phyloP scores from a whole-genome alignment of 2,797 vertebrate genomes.

The Cossypha niveicapilla region DNA sequence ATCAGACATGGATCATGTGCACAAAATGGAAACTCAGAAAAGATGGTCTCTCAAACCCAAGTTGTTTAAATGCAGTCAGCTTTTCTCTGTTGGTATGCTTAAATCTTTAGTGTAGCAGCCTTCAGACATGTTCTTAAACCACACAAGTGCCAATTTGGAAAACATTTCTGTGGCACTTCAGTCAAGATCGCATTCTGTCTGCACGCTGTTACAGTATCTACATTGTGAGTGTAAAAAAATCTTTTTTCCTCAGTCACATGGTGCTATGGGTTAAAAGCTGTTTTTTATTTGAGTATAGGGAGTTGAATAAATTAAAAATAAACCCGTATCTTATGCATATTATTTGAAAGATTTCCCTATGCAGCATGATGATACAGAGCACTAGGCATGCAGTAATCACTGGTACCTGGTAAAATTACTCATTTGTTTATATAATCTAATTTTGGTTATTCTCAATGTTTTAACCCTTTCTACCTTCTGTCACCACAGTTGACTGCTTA shows the following conservation, averaged over 20 bases:
- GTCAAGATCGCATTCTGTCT: neutral
- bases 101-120: neutral
- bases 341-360: neutral
- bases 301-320: neutral
- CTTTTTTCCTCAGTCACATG: neutral
- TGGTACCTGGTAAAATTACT: neutral
- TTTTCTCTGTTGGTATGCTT: neutral
- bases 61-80: neutral
- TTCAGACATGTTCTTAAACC: neutral
- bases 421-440: neutral
- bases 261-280: neutral
- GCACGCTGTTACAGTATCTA: neutral
- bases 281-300: neutral
- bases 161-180: neutral
- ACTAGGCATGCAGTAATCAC: neutral
- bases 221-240: neutral
- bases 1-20: accelerated
- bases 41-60: neutral
- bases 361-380: neutral
- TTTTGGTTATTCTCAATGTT: neutral
- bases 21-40: neutral
- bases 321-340: neutral
- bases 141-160: neutral
- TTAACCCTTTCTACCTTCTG: neutral
- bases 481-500: neutral